Evolutionary conservation across 2,113 vertebrate genomes (phyloP).

Genomic region (Megaceryle torquata): DNA sequence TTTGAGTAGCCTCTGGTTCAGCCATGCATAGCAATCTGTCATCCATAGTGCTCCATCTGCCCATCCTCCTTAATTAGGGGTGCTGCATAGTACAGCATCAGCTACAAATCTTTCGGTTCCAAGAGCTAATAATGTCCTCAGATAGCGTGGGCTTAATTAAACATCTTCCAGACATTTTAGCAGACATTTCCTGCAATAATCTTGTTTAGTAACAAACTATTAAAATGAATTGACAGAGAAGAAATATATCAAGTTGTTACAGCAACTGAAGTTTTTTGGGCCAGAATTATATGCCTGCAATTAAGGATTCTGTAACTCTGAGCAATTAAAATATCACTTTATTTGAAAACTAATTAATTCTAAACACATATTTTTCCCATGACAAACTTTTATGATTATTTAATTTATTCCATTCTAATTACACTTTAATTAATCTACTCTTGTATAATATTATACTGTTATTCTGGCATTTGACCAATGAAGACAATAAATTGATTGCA

Average conservation of each 20-base stretch:
- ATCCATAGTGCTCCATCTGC: conserved; percentile 67
- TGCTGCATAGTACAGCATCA: background rate
- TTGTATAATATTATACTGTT: conserved; percentile 74
- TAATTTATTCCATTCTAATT: conserved; percentile 82
- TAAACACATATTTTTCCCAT: conserved; percentile 82
- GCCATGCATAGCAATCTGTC: conserved; percentile 72
- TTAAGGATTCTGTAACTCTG: conserved; percentile 76
- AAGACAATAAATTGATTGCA: conserved; percentile 61
- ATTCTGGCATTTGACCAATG: conserved; percentile 68
- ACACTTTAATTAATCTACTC: conserved; percentile 81
- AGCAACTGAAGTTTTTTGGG: conserved; percentile 58
- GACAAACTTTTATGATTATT: conserved; percentile 75
- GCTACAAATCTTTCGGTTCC: conserved; percentile 12
- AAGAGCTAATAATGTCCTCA: conserved; percentile 38
- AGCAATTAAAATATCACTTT: conserved; percentile 79
- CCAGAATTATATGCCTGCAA: conserved; percentile 73
- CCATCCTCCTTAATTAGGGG: conserved; percentile 80
- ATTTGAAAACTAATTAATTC: conserved; percentile 82
- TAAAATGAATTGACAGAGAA: conserved; percentile 62
- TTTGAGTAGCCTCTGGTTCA: background rate
- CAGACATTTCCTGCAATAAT: conserved; percentile 61
- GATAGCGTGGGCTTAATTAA: conserved; percentile 58
- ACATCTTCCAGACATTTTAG: conserved; percentile 52
- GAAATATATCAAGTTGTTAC: conserved; percentile 73
- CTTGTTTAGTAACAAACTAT: conserved; percentile 45